A percentile compares a stretch with the other conserved stretches of the same genome.
Conservation (phyloP, 2,113 vertebrate genomes). For the Otus sunia region DNA sequence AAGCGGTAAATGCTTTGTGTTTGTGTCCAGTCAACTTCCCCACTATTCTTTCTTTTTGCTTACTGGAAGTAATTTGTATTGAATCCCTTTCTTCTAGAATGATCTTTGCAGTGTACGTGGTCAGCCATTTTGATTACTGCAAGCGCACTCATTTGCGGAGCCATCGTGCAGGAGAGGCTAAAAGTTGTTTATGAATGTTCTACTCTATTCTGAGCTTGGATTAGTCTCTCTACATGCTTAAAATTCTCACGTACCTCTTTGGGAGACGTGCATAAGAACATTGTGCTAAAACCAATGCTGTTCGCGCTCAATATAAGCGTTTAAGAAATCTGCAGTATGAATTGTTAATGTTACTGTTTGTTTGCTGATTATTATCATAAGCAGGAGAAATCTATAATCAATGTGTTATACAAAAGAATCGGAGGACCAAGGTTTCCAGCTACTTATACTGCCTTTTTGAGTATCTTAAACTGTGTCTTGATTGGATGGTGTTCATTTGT, state of each 20-base stretch:
- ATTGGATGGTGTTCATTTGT: constrained; percentile 53
- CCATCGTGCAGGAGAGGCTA: not conserved
- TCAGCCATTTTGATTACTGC: constrained; percentile 35
- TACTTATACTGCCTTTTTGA: constrained; percentile 63
- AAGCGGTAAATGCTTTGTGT: not conserved
- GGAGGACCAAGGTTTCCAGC: constrained; percentile 58
- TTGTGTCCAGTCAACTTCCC: not conserved
- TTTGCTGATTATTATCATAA: constrained; percentile 34
- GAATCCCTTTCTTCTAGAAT: not conserved
- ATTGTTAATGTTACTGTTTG: not conserved
- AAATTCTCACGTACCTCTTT: not conserved
- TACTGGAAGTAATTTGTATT: not conserved
- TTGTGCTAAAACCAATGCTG: not conserved
- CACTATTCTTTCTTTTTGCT: not conserved
- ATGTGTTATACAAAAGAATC: not conserved
- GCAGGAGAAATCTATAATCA: not conserved
- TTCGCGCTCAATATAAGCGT: not conserved
- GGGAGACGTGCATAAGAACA: not conserved
- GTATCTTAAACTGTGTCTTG: constrained; percentile 50
- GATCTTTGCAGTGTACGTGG: not conserved
- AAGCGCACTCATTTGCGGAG: not conserved
- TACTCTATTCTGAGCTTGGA: not conserved
- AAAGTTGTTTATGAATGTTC: not conserved
- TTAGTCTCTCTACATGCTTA: not conserved
- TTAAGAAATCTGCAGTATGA: not conserved